Base-by-base conservation (phyloP, 2,888 invertebrate genomes). In the Pachliopta kotzebuea region DNA sequence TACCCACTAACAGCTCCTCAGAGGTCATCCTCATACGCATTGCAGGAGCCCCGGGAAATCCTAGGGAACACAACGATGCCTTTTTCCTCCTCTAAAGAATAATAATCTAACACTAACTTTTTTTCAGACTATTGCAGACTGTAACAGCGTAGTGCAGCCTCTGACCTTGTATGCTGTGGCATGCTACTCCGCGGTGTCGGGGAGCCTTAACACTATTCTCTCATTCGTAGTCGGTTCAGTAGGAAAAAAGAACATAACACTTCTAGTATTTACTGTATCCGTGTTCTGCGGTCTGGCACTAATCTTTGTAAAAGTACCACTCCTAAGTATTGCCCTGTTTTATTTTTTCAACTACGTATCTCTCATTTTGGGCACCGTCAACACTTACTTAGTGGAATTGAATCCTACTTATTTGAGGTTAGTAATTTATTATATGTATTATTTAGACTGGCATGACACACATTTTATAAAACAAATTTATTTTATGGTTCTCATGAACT, bases 401-500 rank as follows among this genome's bases (percentile, higher is more conserved):
- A 89, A 88, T 68, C 88, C 89, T 31, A 90, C 89, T 4, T 78
- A 88, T 76, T 77, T 89, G 60, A 83, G 88, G 88, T 87, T 23
- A n/a, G 56, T 56, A 49, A 37, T 37, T 14, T 37, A 1, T 37
- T 37, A 11, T 37, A 2, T 37, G 26, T 11, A 14, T 31, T 31
- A 31, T 37, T 37, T 37, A 0, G 14, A 37, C 37, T 14, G 2
- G 14, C 37, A 14, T 9, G 11, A 31, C 11, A 14, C 14, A 37
- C 37, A 11, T 37, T 37, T 37, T 37, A 14, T 14, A 1, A 37
- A 37, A 37, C 14, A 37, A 9, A 31, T 14, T 11, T 31, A 11
- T 31, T 31, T 31, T 31, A 11, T 11, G 29, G 29, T 9, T 11
- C 11, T 29, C 11, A 29, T 9, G 9, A 29, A 1, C 7, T 7